Evolutionary conservation across 2,888 invertebrate genomes (phyloP).

Genomic region (Doris montereyensis): DNA sequence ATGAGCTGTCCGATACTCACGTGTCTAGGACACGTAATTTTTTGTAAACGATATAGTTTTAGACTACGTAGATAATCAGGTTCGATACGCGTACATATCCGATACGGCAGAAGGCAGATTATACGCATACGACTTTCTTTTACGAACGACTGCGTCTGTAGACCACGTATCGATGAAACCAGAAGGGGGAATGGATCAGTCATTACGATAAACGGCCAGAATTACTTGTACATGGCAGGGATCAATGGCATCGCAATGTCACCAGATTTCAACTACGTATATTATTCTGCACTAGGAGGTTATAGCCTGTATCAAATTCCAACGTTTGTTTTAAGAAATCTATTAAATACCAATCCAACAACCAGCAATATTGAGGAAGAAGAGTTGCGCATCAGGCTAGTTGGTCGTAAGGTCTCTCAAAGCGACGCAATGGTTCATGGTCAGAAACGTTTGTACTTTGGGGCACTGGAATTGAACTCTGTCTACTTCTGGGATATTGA

Average conservation of each 20-base stretch:
- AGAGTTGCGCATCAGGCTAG: constrained; percentile 40
- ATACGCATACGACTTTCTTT: constrained; percentile 53
- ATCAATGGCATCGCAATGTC: constrained; percentile 63
- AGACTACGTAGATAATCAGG: constrained; percentile 56
- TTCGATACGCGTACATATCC: constrained; percentile 57
- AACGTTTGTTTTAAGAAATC: constrained; percentile 49
- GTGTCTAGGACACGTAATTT: constrained; percentile 52
- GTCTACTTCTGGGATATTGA: constrained; percentile 54
- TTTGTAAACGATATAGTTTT: constrained; percentile 60
- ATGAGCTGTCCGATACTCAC: constrained; percentile 52
- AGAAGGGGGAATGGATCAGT: constrained; percentile 43
- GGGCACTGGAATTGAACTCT: constrained; percentile 51
- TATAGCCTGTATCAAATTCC: constrained; percentile 51
- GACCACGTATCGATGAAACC: constrained; percentile 50
- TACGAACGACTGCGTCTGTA: constrained; percentile 50
- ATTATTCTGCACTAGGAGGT: constrained; percentile 56
- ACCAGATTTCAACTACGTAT: constrained; percentile 55
- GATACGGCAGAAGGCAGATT: constrained; percentile 53
- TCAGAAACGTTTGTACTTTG: constrained; percentile 53
- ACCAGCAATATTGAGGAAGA: constrained; percentile 26
- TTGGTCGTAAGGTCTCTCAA: constrained; percentile 53
- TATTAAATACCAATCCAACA: constrained; percentile 34
- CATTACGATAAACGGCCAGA: constrained; percentile 42
- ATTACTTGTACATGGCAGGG: constrained; percentile 43
- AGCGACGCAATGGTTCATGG: constrained; percentile 56